These are phyloP conservation scores for Condylura cristata DNA, from an alignment of 2,113 vertebrate genomes.

Conservation along the genomic window DNA sequence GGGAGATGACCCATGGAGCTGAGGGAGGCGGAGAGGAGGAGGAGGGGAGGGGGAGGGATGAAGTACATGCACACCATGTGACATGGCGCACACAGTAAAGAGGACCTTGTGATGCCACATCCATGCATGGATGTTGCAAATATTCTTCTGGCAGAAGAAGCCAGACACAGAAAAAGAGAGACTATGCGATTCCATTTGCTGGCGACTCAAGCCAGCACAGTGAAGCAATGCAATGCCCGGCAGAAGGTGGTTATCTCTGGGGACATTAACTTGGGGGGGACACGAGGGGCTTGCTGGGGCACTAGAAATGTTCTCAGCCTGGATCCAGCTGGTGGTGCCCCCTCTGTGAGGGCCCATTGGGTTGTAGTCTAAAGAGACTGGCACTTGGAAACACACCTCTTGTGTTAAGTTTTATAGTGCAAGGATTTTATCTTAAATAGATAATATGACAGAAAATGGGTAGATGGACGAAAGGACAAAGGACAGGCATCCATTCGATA, in stretches of 20 bases:
- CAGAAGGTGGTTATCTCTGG: background rate
- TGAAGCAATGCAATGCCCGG: fast-evolving
- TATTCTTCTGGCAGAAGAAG: fast-evolving
- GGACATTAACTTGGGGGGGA: fast-evolving
- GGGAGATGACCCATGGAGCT: background rate
- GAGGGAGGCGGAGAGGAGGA: too few species aligned
- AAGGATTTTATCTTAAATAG: background rate
- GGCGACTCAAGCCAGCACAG: background rate
- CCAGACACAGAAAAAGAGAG: background rate
- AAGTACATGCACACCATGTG: fast-evolving
- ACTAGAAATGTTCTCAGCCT: background rate
- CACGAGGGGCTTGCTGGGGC: background rate
- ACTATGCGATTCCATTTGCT: fast-evolving
- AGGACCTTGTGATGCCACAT: fast-evolving
- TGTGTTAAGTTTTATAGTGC: background rate
- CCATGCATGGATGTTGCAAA: fast-evolving
- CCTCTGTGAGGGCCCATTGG: background rate
- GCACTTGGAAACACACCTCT: fast-evolving
- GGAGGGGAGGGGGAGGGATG: too few species aligned
- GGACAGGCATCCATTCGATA: background rate
- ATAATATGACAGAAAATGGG: background rate
- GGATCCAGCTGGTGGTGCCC: too few species aligned
- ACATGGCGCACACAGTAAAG: background rate
- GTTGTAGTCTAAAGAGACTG: background rate
- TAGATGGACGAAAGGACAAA: background rate